Evolutionary conservation across 2,113 vertebrate species (phyloP).

Genomic region (Lates calcarifer): DNA sequence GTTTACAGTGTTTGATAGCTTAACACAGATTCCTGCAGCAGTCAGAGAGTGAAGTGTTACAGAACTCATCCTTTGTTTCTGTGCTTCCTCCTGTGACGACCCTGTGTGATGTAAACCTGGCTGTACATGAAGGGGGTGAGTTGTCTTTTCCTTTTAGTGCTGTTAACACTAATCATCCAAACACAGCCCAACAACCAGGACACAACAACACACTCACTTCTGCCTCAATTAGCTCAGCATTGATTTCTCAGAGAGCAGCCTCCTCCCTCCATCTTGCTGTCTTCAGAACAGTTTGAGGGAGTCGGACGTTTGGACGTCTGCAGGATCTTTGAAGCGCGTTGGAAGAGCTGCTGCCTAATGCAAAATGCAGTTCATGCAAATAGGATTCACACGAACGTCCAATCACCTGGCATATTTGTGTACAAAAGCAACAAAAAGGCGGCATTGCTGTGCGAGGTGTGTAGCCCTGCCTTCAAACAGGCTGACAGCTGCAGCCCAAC

Average conservation of each 20-base stretch:
- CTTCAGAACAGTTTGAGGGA: slow-evolving; percentile 1
- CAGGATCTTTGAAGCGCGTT: slow-evolving; percentile 19
- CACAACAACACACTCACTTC: background rate
- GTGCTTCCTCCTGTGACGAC: background rate
- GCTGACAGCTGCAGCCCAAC: slow-evolving; percentile 39
- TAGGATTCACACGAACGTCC: slow-evolving; percentile 32
- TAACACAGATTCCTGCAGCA: too few relatives aligned
- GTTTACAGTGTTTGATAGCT: background rate
- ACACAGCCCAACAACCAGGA: slow-evolving; percentile 2
- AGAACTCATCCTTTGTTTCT: background rate
- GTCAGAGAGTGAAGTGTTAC: too few relatives aligned
- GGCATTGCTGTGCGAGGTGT: slow-evolving; percentile 23
- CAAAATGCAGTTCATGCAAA: slow-evolving; percentile 49
- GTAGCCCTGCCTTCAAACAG: slow-evolving; percentile 33
- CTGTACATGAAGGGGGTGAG: slow-evolving; percentile 68
- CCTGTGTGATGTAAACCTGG: slow-evolving; percentile 38
- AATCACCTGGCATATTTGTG: slow-evolving; percentile 49
- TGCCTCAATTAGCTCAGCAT: slow-evolving; percentile 34
- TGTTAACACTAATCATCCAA: slow-evolving; percentile 26
- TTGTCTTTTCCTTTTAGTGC: slow-evolving; percentile 30
- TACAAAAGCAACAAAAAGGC: background rate
- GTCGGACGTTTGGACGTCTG: slow-evolving; percentile 14
- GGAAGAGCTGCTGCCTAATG: background rate
- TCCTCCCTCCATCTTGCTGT: slow-evolving; percentile 10
- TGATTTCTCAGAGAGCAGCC: background rate